Percentiles rank a stretch among this genome's conserved stretches.
These are phyloP conservation scores for Erythrocebus patas DNA, from an alignment of 2,113 vertebrate species.

Conservation along the genomic window DNA sequence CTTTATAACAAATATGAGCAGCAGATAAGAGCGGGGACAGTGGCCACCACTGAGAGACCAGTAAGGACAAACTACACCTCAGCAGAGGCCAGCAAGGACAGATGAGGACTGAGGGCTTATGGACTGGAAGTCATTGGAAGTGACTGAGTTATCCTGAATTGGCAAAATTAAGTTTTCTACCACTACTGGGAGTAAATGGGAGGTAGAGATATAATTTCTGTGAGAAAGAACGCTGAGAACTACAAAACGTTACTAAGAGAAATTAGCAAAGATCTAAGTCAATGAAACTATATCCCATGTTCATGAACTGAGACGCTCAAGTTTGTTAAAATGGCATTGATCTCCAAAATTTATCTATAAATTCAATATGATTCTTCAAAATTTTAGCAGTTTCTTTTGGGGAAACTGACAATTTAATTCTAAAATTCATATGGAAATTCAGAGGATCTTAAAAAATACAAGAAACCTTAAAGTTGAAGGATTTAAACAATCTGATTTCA, in stretches of 20 bases:
- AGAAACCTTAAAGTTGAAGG: neutral
- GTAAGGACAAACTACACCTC: neutral
- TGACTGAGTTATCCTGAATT: neutral
- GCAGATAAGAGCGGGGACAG: neutral
- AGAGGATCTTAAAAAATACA: neutral
- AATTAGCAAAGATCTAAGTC: neutral
- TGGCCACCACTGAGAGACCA: neutral
- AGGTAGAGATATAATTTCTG: neutral
- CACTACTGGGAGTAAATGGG: neutral
- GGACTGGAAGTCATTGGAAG: neutral
- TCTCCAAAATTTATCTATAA: neutral
- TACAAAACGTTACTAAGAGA: neutral
- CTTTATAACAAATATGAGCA: neutral
- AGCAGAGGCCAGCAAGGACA: neutral
- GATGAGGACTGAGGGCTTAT: too few species aligned
- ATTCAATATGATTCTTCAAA: neutral
- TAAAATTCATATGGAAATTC: neutral
- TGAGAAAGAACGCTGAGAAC: neutral
- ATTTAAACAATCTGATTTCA: neutral
- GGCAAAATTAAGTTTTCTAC: neutral
- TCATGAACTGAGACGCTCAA: neutral
- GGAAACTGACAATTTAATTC: neutral
- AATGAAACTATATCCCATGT: neutral
- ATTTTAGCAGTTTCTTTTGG: neutral
- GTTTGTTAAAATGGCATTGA: neutral